Evolutionary conservation across 2,797 vertebrate genomes (phyloP).

Genomic region (Sebastes miniatus): DNA sequence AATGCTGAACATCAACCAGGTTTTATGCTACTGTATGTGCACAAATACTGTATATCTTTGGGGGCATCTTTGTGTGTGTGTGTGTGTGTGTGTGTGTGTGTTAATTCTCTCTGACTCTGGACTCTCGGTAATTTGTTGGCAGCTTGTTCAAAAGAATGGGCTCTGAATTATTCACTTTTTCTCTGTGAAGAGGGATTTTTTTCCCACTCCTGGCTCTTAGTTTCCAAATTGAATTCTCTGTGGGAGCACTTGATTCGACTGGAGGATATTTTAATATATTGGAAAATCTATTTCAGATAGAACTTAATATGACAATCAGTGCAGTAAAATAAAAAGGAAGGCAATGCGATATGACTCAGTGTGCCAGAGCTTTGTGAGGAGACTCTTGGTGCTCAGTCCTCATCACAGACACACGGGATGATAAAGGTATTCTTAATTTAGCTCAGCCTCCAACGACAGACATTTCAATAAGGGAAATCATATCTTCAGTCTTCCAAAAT

Average conservation of each 20-base stretch:
- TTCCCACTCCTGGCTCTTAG: conserved; percentile 12
- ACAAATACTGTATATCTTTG: no score
- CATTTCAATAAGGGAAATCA: conserved; percentile 21
- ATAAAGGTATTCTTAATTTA: conserved; percentile 37
- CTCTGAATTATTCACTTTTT: conserved; percentile 54
- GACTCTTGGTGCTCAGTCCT: background rate
- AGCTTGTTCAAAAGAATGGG: conserved; percentile 52
- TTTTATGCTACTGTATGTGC: background rate
- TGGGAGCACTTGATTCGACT: conserved; percentile 29
- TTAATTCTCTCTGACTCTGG: conserved; percentile 23
- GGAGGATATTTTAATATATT: conserved; percentile 47
- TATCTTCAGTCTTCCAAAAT: conserved; percentile 8
- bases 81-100: background rate
- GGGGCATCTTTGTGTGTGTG: background rate
- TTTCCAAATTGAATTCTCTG: conserved; percentile 53
- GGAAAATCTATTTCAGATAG: conserved; percentile 48
- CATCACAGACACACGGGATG: conserved; percentile 22
- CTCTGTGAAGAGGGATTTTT: conserved; percentile 15
- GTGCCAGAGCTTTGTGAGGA: conserved; percentile 1
- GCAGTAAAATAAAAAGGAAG: conserved; percentile 12
- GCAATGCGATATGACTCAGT: background rate
- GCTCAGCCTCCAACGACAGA: conserved; percentile 16
- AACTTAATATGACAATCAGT: conserved; percentile 22
- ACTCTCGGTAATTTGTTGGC: conserved; percentile 48
- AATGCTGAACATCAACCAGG: background rate